phyloP scores from a whole-genome alignment of 2,113 vertebrate genomes.

The Callithrix jacchus region DNA sequence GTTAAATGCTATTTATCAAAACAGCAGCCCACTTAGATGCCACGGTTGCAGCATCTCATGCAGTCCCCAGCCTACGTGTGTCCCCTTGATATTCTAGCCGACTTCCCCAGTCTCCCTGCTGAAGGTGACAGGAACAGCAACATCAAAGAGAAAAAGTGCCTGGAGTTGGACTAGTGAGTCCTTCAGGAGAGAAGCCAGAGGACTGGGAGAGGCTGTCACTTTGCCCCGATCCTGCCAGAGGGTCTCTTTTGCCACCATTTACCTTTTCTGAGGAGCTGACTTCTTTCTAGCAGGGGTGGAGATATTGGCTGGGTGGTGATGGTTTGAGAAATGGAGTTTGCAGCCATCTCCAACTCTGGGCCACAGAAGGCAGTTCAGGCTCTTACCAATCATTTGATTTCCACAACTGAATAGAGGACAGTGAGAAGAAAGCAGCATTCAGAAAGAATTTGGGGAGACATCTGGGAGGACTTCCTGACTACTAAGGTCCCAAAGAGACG shows the following conservation, averaged over 20 bases:
- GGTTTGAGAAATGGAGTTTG: background rate
- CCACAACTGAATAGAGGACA: background rate
- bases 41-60: slow-evolving; percentile 52
- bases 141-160: background rate
- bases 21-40: background rate
- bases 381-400: background rate
- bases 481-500: background rate
- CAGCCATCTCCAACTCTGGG: background rate
- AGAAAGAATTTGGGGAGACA: background rate
- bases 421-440: background rate
- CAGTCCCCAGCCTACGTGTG: slow-evolving; percentile 39
- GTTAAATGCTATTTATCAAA: slow-evolving; percentile 36
- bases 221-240: background rate
- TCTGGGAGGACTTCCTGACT: background rate
- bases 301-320: background rate
- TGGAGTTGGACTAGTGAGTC: background rate
- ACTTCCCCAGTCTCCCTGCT: background rate
- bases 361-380: background rate
- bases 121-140: background rate
- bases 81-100: slow-evolving; percentile 50
- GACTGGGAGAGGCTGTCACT: fast-evolving
- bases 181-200: background rate
- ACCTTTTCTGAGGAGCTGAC: background rate
- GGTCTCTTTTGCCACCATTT: background rate
- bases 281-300: background rate